Evolutionary conservation across 2,888 invertebrate species (phyloP).

Genomic region (Phoronis australis): DNA sequence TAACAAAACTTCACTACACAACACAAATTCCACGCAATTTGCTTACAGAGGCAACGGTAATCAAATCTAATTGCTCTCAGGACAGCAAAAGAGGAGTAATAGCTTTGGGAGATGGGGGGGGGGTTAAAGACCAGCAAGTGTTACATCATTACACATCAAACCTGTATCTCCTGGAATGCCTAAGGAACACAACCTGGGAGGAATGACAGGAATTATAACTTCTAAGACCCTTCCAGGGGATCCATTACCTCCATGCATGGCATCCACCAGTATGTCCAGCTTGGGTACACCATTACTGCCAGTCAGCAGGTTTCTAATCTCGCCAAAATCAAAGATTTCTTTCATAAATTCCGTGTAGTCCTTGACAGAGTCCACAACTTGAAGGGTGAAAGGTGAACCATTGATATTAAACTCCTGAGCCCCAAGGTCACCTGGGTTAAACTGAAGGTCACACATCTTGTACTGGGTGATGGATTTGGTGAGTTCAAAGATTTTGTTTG

Average conservation of each 20-base stretch:
- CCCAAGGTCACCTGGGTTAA: conserved; percentile 62
- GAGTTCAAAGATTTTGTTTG: conserved; percentile 79
- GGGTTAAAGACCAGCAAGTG: too few relatives aligned
- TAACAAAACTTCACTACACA: too few relatives aligned
- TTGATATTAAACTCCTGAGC: conserved; percentile 62
- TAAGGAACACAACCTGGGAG: too few relatives aligned
- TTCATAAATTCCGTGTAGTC: conserved; percentile 90
- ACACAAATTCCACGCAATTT: too few relatives aligned
- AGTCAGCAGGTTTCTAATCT: conserved; percentile 68
- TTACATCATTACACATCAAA: too few relatives aligned
- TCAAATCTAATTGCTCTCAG: too few relatives aligned
- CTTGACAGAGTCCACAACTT: conserved; percentile 82
- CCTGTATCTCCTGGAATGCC: too few relatives aligned
- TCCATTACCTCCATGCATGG: conserved; percentile 87
- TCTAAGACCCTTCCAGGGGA: too few relatives aligned
- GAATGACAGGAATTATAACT: too few relatives aligned
- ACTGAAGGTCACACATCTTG: conserved; percentile 70
- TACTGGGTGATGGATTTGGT: conserved; percentile 75
- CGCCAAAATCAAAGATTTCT: conserved; percentile 89
- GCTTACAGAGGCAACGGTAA: too few relatives aligned
- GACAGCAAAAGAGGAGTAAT: too few relatives aligned
- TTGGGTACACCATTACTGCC: conserved; percentile 60
- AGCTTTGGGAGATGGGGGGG: too few relatives aligned
- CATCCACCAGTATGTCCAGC: conserved; percentile 82
- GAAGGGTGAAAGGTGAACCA: conserved; percentile 48